Percentiles rank a stretch among this genome's conserved stretches.
These are phyloP conservation scores for Ariolimax columbianus DNA, from an alignment of 2,888 invertebrate species.

Conservation along the genomic window DNA sequence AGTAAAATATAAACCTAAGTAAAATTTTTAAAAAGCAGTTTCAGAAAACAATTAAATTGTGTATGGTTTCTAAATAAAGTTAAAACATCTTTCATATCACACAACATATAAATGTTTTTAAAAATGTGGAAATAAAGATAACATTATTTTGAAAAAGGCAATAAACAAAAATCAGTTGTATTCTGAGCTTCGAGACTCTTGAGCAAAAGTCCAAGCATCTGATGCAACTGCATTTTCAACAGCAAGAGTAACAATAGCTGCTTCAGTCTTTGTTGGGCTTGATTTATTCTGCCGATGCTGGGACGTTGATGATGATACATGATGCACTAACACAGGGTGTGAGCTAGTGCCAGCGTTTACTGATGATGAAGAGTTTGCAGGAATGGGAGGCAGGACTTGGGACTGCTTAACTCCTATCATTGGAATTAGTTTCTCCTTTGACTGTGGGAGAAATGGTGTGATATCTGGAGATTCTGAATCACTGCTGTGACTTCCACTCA, in stretches of 20 bases:
- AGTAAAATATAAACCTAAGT: too few relatives aligned
- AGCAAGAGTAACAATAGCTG: constrained; percentile 68
- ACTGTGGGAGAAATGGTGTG: constrained; percentile 63
- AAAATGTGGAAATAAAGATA: background rate
- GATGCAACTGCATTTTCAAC: constrained; percentile 67
- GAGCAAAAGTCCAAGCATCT: constrained; percentile 62
- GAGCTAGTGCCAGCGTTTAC: background rate
- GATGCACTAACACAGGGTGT: constrained; percentile 59
- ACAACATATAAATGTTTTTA: background rate
- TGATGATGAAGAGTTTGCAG: constrained; percentile 33
- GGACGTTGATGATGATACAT: constrained; percentile 55
- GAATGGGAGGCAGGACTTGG: constrained; percentile 61
- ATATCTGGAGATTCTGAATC: constrained; percentile 66
- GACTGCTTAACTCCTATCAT: constrained; percentile 50
- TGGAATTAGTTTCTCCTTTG: constrained; percentile 39
- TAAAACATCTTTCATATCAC: background rate
- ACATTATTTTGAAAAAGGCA: background rate
- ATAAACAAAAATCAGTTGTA: constrained; percentile 57
- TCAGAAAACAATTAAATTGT: background rate
- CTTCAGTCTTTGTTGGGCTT: constrained; percentile 59
- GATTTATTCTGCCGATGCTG: constrained; percentile 51
- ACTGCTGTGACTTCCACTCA: constrained; percentile 58
- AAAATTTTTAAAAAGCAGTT: too few relatives aligned
- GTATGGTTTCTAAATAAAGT: background rate
- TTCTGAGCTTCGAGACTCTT: constrained; percentile 69